Percentiles rank a stretch among this genome's conserved stretches.
phyloP scores from a whole-genome alignment of 1,140 invertebrate genomes.

The Choristoneura fumiferana region DNA sequence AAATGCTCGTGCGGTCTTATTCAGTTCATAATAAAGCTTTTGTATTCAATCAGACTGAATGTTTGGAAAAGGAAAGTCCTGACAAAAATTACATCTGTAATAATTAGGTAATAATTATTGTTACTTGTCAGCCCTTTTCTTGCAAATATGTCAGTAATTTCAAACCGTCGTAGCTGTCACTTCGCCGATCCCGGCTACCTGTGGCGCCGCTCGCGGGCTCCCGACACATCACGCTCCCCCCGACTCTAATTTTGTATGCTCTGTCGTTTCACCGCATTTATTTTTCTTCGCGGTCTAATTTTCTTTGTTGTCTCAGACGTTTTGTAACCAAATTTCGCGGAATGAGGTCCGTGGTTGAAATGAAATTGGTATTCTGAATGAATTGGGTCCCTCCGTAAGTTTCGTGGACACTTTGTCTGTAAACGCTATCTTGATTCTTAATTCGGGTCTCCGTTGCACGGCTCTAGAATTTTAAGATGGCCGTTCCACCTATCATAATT shows the following conservation, averaged over 20 bases:
- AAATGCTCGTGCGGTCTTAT: too few species aligned
- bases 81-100: too few species aligned
- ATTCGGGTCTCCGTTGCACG: constrained; percentile 48
- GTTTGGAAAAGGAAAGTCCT: too few species aligned
- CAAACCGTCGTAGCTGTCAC: too few species aligned
- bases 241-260: constrained; percentile 71
- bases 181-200: too few species aligned
- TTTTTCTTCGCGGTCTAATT: constrained; percentile 75
- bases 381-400: constrained; percentile 51
- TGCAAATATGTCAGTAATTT: too few species aligned
- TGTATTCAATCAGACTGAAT: too few species aligned
- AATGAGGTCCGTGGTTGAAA: constrained; percentile 69
- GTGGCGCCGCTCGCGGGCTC: neutral
- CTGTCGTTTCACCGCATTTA: constrained; percentile 67
- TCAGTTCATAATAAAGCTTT: too few species aligned
- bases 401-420: constrained; percentile 33
- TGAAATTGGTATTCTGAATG: constrained; percentile 73
- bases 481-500: neutral
- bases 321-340: constrained; percentile 71
- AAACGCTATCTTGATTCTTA: constrained; percentile 41
- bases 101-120: too few species aligned
- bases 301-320: constrained; percentile 72
- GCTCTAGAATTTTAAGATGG: constrained; percentile 41
- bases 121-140: too few species aligned
- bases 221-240: constrained; percentile 23